Conservation (phyloP, 2,888 invertebrate genomes). For the Spodoptera exigua region DNA sequence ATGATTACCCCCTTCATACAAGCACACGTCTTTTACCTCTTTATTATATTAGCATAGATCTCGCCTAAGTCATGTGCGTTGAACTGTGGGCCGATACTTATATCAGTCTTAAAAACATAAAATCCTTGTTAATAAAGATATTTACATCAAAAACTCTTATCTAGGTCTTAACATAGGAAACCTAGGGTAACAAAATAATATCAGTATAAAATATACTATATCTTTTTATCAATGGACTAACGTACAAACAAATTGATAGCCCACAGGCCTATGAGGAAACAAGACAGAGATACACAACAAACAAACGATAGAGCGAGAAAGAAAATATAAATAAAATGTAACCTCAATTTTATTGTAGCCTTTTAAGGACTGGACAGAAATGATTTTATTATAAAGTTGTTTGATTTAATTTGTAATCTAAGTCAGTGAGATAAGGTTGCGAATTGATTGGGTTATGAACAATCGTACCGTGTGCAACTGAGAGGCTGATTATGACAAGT, state of each 20-base stretch:
- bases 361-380: slow-evolving; percentile 74
- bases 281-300: slow-evolving; percentile 45
- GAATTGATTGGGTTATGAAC: slow-evolving; percentile 44
- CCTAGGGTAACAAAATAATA: slow-evolving; percentile 20
- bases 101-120: neutral
- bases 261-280: slow-evolving; percentile 45
- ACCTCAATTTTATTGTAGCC: slow-evolving; percentile 79
- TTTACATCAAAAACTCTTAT: slow-evolving; percentile 22
- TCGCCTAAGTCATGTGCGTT: neutral
- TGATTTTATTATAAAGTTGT: slow-evolving; percentile 61
- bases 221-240: slow-evolving; percentile 44
- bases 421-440: slow-evolving; percentile 34
- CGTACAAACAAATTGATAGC: slow-evolving; percentile 57
- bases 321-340: slow-evolving; percentile 69
- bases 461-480: slow-evolving; percentile 79
- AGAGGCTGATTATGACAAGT: slow-evolving; percentile 74
- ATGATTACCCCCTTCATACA: too few relatives aligned
- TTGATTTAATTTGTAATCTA: slow-evolving; percentile 44
- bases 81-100: too few relatives aligned
- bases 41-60: too few relatives aligned
- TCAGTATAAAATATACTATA: slow-evolving; percentile 26
- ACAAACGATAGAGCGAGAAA: slow-evolving; percentile 60
- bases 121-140: slow-evolving; percentile 9
- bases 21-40: too few relatives aligned
- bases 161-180: slow-evolving; percentile 12